Conservation (phyloP, 2,113 vertebrate genomes). For the Ovis aries region ARS-UI_Ramb_v3.0 NC_056072.1:35872001-35872500, state of each 20-base stretch:
- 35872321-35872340: neutral
- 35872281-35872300: neutral
- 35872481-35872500: neutral
- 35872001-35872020: slow-evolving; percentile 39
- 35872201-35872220: neutral
- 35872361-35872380: neutral
- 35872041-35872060: slow-evolving; percentile 27
- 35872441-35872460: neutral
- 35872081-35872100: neutral
- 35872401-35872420: neutral
- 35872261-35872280: neutral
- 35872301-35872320: neutral
- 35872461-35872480: neutral
- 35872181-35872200: neutral
- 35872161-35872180: neutral
- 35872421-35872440: neutral
- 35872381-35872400: accelerated
- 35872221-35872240: neutral
- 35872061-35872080: neutral
- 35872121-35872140: neutral
- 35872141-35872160: slow-evolving; percentile 3
- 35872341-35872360: neutral
- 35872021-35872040: slow-evolving; percentile 26
- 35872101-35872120: neutral
- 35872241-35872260: neutral